Conservation (phyloP, 2,797 vertebrate species). For the Eremophila alpestris region DNA sequence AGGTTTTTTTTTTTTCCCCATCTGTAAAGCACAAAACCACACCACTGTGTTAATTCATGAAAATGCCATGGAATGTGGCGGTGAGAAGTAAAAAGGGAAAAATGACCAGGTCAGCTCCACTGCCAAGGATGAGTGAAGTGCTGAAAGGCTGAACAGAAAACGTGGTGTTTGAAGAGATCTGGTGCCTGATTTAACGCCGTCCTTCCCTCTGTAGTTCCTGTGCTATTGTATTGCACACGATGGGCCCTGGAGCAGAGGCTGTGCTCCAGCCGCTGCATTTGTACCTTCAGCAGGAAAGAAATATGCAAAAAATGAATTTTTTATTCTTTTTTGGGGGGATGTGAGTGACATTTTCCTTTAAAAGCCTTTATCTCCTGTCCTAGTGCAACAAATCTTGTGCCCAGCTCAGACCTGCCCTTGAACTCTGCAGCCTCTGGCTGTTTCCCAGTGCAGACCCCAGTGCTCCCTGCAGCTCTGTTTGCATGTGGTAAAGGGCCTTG, state of each 20-base stretch:
- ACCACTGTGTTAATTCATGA: slow-evolving; percentile 52
- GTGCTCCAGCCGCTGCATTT: neutral
- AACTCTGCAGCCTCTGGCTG: neutral
- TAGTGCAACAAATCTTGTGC: neutral
- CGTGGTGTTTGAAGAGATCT: slow-evolving; percentile 18
- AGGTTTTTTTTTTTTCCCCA: neutral
- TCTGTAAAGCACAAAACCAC: slow-evolving; percentile 43
- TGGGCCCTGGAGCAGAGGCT: neutral
- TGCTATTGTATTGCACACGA: neutral
- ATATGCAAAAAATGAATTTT: neutral
- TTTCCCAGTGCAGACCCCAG: neutral
- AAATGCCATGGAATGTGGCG: slow-evolving; percentile 12
- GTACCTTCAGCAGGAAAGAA: neutral
- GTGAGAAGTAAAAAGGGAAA: slow-evolving; percentile 22
- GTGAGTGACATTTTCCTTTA: neutral
- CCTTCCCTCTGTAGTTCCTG: neutral
- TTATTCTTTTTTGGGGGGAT: no score
- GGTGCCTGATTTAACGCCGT: neutral
- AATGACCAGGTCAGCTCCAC: slow-evolving; percentile 44
- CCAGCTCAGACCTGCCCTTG: neutral
- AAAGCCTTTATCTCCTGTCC: neutral
- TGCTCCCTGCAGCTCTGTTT: neutral
- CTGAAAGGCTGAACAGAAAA: slow-evolving; percentile 39
- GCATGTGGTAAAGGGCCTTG: neutral
- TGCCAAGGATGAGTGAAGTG: slow-evolving; percentile 31